Evolutionary conservation across 2,888 invertebrate species (phyloP), one percentile per base, ranked within the genome.

Genomic region (Steromphala cineraria): DNA sequence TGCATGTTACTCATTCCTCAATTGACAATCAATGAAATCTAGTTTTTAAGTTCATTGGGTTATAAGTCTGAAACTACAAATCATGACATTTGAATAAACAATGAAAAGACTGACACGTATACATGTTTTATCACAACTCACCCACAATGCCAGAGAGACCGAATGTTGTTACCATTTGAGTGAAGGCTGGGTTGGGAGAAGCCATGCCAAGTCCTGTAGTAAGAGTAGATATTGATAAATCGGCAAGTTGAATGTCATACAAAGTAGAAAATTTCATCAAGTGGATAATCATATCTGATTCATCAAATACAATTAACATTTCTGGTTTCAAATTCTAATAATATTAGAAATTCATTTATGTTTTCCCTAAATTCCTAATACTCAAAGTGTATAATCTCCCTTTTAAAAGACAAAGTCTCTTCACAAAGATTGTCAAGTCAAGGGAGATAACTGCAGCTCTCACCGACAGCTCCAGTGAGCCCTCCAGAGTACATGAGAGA

Each of bases 131-230:
- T 21, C 15, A 3, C 0, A 10, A 80, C 93, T 86, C 83, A 94
- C 94, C 95, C 24, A 97, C 97, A 89, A 96, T 95, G 92, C 97
- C 96, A 86, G 97, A 95, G 84, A 98, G 93, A 52, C 97, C 96
- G 86, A 98, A 95, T 0, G 97, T 97, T 0, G 97, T 97, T 56
- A 97, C 95, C 97, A 97, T 98, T 0, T 96, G 96, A 0, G 97
- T 96, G 91, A 98, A 97, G 40, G 96, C 96, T 19, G 96, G 95
- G 92, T 97, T 97, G 0, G 97, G 97, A n/a, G 97, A 96, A 0
- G 95, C 95, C 80, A 95, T 94, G 55, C 96, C 96, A 88, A 97
- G 93, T 82, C 97, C 97, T 95, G 88, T 36, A 91, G 75, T 78
- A 79, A 36, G 28, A 40, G 31, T 2, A 77, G 4, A 24, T 15